Base-by-base conservation (phyloP, 2,888 invertebrate species). In the Lasioglossum pauxillum region DNA sequence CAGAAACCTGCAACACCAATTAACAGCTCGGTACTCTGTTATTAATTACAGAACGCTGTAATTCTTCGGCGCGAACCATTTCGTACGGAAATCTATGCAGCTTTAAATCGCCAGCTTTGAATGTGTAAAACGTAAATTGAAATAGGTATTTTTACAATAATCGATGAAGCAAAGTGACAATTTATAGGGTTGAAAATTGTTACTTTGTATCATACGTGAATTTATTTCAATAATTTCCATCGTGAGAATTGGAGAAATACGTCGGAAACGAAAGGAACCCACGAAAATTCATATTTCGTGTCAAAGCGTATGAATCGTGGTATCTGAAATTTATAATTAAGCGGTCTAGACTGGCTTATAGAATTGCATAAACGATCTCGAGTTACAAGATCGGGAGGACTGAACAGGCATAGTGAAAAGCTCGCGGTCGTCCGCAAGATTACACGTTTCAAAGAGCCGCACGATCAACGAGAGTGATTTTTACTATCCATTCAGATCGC, bases 361-460 rank as follows among this genome's bases (percentile, higher is more conserved):
- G n/a, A 77, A 64, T 80, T 49, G 35, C 75, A 41, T 44, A 10
- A 73, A 83, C 7, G 53, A 84, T 85, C 80, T 84, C 75, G 46
- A 75, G 80, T 89, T 82, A 86, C 88, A 60, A 78, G 82, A 88
- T 76, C 60, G 49, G 53, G 69, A 38, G 38, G 31, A n/a, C n/a
- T 46, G 57, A 80, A 80, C 82, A 44, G 80, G 88, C 64, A 76
- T 82, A 41, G 77, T 69, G 82, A 46, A 73, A 79, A 82, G 75
- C 85, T 89, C 85, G 94, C 86, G 94, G 94, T 92, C 87, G 85
- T 84, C 94, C 93, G 89, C 94, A 93, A 93, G 89, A 94, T 94
- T 92, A 89, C 90, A 92, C 89, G 85, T 89, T 91, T 80, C 88
- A 76, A 80, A 78, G 86, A 78, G 35, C 86, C 84, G 53, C 83